Base-by-base conservation (phyloP, 2,888 invertebrate genomes). In the Syritta pipiens region DNA sequence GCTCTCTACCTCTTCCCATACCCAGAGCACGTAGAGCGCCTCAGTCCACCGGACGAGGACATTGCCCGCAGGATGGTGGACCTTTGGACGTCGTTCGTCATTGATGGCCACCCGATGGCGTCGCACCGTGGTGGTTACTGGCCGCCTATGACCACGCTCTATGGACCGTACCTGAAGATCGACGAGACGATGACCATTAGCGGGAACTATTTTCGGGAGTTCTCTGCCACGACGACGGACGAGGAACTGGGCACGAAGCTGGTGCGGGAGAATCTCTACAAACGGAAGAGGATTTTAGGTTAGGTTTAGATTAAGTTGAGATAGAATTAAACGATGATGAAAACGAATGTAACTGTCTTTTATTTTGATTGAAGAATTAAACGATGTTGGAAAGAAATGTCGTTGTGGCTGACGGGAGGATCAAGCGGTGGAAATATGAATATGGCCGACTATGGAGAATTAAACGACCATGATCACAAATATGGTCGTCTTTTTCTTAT, bases 1-100 rank as follows among this genome's bases (percentile, higher is more conserved):
- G 87, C 91, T 0, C 87, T 91, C 3, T 91, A 92, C 82, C 84
- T 92, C n/a, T 92, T 92, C 82, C 88, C 89, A 7, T 88, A 87
- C 75, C 87, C 88, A 2, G 84, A 86, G 0, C 87, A 88, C 62
- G 87, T 85, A 0, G 83, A 83, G 22, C 81, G 84, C 0, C 83
- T 90, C 0, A 89, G 87, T 83, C 85, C 85, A 1, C 84, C 85
- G 5, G 90, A 90, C 69, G 82, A 83, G 62, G 81, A 83, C 7
- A 86, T 91, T 68, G 89, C 90, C 0, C 86, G 86, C 14, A 88
- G 87, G 44, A 89, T 91, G 89, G 88, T 91, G 2, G 86, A 89
- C 1, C 81, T 89, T 1, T 89, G 89, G 89, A 86, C 88, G 0
- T 87, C 86, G 32, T 89, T 89, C 69, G 87, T 87, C 1, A 86